Percentiles rank a stretch among this genome's conserved stretches.
These are phyloP conservation scores for Phrynocephalus versicolor DNA, from an alignment of 2,113 vertebrate species.

Conservation along the genomic window DNA sequence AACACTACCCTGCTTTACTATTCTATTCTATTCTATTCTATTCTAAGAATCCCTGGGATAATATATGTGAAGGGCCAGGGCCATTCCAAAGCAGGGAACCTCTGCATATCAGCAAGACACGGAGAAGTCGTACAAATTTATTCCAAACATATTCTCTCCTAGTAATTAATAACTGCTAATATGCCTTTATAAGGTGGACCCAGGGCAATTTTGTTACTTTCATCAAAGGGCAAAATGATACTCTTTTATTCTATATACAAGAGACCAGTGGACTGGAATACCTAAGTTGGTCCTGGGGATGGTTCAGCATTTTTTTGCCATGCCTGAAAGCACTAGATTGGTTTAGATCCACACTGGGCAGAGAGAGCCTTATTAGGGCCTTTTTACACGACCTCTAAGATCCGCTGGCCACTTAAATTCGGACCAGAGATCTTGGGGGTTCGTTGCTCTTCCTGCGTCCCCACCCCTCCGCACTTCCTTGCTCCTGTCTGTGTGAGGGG, in stretches of 20 bases:
- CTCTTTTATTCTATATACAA: background rate
- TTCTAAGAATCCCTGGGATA: too few species aligned
- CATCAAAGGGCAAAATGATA: background rate
- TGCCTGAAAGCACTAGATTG: background rate
- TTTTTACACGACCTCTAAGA: too few species aligned
- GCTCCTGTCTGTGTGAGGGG: too few species aligned
- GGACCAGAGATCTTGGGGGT: too few species aligned
- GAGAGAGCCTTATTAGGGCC: too few species aligned
- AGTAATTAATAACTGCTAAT: background rate
- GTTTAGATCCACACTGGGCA: background rate
- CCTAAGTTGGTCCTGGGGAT: background rate
- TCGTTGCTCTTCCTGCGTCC: too few species aligned
- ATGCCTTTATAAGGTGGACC: background rate
- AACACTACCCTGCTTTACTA: background rate
- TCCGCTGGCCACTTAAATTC: too few species aligned
- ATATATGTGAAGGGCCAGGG: background rate
- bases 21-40: too few species aligned
- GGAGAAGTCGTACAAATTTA: background rate
- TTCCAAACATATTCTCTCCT: background rate
- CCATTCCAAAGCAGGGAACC: background rate
- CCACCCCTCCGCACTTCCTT: too few species aligned
- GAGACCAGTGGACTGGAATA: background rate
- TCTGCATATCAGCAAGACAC: background rate
- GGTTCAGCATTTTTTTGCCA: background rate
- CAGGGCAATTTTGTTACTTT: background rate